Evolutionary conservation across 2,888 invertebrate species (phyloP), one percentile per base, ranked within the genome.

Genomic region (Ommatoiulus sabulosus): DNA sequence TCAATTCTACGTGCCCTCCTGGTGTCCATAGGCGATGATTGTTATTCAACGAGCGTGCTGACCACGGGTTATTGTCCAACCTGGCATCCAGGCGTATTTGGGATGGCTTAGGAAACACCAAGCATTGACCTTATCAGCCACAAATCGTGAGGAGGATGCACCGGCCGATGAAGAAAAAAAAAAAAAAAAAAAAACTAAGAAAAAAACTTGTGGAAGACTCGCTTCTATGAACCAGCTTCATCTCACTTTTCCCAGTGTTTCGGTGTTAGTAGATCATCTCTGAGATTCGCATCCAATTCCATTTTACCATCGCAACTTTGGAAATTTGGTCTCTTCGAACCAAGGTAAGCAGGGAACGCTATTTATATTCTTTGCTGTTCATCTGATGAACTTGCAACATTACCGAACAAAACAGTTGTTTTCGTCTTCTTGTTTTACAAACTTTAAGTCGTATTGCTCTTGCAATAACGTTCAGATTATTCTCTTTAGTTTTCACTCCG

Each of bases 61-160:
- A 63, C 63, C 63, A 63, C 20, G 63, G 63, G 63, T 63, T 63
- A 63, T 63, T 63, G 63, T 63, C 63, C 63, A 63, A 63, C 63
- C 63, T 63, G 63, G 63, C 63, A 63, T 63, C 63, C 20, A 5
- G 63, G 63, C 63, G 20, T 63, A 63, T 63, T 20, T 63, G 63
- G 63, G 63, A 63, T 63, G 63, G 63, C 63, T 63, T 63, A n/a
- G 63, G 63, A 63, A 63, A 63, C 63, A 20, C 63, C 63, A 63
- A 63, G 63, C 63, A 63, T 63, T 63, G 63, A 63, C 63, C 63
- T 63, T 63, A 63, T 63, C 63, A 63, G 63, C 63, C 5, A n/a
- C 63, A 15, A n/a, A 63, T 63, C 63, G 15, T 57, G 57, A 63
- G 63, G 63, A 63, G 63, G 63, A 63, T 63, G 63, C n/a, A 63